Conservation (phyloP, 1,140 invertebrate species). For the Heliconius hermathena region DNA sequence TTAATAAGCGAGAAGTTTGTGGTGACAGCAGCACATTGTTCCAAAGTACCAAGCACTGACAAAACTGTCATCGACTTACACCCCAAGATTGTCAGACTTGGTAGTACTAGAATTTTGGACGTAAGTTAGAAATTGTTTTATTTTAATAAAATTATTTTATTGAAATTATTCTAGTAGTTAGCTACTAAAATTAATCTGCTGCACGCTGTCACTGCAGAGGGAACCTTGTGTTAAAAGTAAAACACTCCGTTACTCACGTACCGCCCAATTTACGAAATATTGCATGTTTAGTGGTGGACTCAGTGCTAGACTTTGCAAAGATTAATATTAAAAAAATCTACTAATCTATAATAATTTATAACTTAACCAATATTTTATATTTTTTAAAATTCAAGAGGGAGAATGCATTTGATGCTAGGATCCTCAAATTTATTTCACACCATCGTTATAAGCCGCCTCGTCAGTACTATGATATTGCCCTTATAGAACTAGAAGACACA, state of each 20-base stretch:
- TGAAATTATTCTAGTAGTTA: no score
- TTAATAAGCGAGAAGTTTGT: conserved; percentile 42
- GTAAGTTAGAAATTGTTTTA: conserved; percentile 21
- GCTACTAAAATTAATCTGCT: no score
- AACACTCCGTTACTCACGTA: no score
- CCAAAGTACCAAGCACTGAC: conserved; percentile 25
- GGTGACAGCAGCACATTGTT: conserved; percentile 43
- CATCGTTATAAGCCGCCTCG: conserved; percentile 29
- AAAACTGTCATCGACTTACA: conserved; percentile 22
- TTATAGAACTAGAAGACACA: conserved; percentile 28
- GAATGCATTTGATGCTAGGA: conserved; percentile 23
- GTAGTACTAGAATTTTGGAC: conserved; percentile 20
- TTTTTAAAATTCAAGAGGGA: not conserved
- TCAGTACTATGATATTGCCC: conserved; percentile 36
- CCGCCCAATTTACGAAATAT: no score
- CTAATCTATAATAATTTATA: no score
- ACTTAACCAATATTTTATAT: not conserved
- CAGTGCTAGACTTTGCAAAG: no score
- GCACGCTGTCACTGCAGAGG: no score
- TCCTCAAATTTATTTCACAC: conserved; percentile 32
- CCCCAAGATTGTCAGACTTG: conserved; percentile 42
- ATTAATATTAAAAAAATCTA: no score
- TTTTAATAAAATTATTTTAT: no score
- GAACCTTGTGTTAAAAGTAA: no score
- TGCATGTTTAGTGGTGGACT: no score